phyloP scores from a whole-genome alignment of 2,797 vertebrate species.

The Leptatherina wallacei region DNA sequence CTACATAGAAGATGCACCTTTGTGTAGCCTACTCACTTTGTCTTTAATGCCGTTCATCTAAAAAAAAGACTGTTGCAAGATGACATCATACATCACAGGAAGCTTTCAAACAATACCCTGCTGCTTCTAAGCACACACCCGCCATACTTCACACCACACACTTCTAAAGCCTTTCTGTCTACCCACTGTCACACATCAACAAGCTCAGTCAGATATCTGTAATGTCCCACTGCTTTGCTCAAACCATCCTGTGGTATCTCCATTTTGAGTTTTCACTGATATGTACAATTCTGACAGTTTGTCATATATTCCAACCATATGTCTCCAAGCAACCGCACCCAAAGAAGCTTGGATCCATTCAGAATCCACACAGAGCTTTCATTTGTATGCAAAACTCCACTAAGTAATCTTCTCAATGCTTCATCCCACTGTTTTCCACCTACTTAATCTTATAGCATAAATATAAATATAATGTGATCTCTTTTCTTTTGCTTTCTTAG shows the following conservation, averaged over 20 bases:
- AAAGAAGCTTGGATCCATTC: constrained; percentile 32
- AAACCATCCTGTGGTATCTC: constrained; percentile 63
- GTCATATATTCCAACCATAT: constrained; percentile 45
- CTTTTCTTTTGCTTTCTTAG: not conserved
- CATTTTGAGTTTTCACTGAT: constrained; percentile 59
- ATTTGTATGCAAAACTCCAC: constrained; percentile 54
- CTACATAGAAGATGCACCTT: not conserved
- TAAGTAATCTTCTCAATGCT: constrained; percentile 47
- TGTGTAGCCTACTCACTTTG: not conserved
- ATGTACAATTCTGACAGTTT: constrained; percentile 40
- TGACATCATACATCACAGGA: constrained; percentile 9
- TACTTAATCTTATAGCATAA: constrained; percentile 37
- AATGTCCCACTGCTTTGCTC: constrained; percentile 60
- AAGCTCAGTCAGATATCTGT: constrained; percentile 67
- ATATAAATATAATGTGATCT: constrained; percentile 21
- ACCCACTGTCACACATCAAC: constrained; percentile 73
- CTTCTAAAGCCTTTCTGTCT: constrained; percentile 56
- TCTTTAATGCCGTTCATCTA: not conserved
- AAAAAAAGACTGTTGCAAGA: not conserved
- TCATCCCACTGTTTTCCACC: constrained; percentile 45
- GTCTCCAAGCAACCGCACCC: constrained; percentile 33
- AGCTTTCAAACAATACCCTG: constrained; percentile 52
- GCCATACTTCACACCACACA: constrained; percentile 53
- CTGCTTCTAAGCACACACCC: constrained; percentile 49
- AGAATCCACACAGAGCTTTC: constrained; percentile 34